phyloP scores from a whole-genome alignment of 2,888 invertebrate genomes.

The Incurvaria masculella region DNA sequence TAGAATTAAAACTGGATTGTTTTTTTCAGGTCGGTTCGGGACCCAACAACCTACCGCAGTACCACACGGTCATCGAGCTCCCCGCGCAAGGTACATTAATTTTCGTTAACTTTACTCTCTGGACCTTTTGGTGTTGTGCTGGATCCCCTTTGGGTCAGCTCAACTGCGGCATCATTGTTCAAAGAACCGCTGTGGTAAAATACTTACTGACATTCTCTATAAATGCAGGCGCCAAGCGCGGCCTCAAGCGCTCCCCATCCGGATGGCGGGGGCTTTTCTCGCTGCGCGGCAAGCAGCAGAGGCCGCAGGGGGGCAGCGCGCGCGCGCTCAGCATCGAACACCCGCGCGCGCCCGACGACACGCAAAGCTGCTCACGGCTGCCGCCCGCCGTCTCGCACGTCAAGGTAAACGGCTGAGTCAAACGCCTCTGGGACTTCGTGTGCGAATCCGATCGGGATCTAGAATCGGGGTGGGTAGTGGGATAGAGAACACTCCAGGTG shows the following conservation, averaged over 20 bases:
- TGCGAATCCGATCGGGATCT: background rate
- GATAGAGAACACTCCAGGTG: too few species aligned
- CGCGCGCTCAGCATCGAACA: conserved; percentile 14
- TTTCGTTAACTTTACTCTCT: too few species aligned
- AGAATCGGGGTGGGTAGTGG: too few species aligned
- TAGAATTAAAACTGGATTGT: too few species aligned
- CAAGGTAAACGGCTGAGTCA: conserved; percentile 19
- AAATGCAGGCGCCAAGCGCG: conserved; percentile 50
- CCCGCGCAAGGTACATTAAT: conserved; percentile 50
- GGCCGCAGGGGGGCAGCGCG: conserved; percentile 16
- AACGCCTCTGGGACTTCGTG: background rate
- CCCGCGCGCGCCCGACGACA: conserved; percentile 9
- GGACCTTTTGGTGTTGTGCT: too few species aligned
- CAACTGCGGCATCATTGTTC: too few species aligned
- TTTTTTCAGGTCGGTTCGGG: conserved; percentile 74
- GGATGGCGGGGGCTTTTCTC: conserved; percentile 85
- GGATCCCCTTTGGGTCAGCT: background rate
- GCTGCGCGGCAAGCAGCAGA: conserved; percentile 44
- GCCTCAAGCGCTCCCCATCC: conserved; percentile 64
- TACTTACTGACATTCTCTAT: background rate
- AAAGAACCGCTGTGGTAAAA: background rate
- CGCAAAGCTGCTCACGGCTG: conserved; percentile 13
- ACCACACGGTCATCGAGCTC: conserved; percentile 91
- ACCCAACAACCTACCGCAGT: conserved; percentile 77
- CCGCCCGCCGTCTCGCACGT: conserved; percentile 11